These are phyloP conservation scores for Hemicrepidius hirtus DNA, from an alignment of 2,888 invertebrate genomes.

Conservation along the genomic window DNA sequence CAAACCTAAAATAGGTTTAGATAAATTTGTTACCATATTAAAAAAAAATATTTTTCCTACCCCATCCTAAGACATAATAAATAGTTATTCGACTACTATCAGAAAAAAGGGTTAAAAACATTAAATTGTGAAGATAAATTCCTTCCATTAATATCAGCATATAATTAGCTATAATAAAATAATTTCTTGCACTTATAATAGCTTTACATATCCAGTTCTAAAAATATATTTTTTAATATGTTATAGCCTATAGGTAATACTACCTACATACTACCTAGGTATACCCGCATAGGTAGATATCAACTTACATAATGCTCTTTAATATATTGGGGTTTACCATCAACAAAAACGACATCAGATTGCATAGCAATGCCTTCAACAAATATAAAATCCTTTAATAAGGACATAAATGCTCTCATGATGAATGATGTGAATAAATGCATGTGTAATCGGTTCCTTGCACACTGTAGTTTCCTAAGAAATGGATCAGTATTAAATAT, in stretches of 20 bases:
- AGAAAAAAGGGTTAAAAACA: conserved; percentile 79
- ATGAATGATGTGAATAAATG: conserved; percentile 81
- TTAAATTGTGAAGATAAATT: conserved; percentile 80
- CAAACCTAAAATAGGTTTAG: no score
- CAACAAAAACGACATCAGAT: conserved; percentile 67
- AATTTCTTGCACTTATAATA: conserved; percentile 77
- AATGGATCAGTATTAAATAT: not conserved
- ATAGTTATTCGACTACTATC: conserved; percentile 76
- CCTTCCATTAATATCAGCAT: conserved; percentile 83
- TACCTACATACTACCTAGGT: not conserved
- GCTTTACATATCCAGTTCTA: conserved; percentile 80
- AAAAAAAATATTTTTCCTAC: no score
- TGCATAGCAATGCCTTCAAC: conserved; percentile 73
- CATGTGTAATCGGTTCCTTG: conserved; percentile 80
- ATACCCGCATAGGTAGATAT: not conserved
- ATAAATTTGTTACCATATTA: no score
- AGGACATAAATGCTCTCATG: conserved; percentile 76
- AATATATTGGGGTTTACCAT: conserved; percentile 68
- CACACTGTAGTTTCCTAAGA: conserved; percentile 77
- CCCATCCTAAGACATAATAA: conserved; percentile 80
- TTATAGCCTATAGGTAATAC: no score
- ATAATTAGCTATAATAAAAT: conserved; percentile 80
- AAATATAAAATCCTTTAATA: conserved; percentile 76
- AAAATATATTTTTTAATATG: conserved; percentile 45
- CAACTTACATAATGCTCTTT: conserved; percentile 69